phyloP scores from a whole-genome alignment of 1,140 invertebrate species.

The Plectrocnemia conspersa region DNA sequence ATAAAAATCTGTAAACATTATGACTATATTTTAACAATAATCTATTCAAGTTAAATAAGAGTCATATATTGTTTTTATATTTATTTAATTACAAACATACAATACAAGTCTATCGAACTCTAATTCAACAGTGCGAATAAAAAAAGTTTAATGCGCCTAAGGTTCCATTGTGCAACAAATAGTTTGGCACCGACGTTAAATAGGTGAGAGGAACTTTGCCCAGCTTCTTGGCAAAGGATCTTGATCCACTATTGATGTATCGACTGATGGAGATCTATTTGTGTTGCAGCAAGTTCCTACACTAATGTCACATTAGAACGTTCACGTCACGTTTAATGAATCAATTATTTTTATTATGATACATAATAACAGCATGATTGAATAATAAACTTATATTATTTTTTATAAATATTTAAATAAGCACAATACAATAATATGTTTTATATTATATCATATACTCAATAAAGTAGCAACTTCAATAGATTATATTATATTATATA shows the following conservation, averaged over 20 bases:
- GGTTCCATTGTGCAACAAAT: slow-evolving; percentile 11
- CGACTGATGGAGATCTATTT: too few species aligned
- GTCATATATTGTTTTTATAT: too few species aligned
- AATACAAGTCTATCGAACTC: too few species aligned
- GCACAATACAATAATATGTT: neutral
- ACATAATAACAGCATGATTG: neutral
- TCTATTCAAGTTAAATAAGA: too few species aligned
- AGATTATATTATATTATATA: too few species aligned
- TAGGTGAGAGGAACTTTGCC: neutral
- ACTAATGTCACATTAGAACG: neutral
- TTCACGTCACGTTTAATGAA: neutral
- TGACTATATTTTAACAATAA: too few species aligned
- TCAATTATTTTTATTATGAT: neutral
- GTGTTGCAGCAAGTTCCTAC: neutral
- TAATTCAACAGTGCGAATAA: too few species aligned
- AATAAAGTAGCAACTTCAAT: too few species aligned
- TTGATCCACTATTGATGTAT: neutral
- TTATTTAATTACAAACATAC: too few species aligned
- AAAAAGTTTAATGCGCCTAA: too few species aligned
- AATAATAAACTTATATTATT: neutral
- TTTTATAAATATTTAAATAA: neutral
- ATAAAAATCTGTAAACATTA: too few species aligned
- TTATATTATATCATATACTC: too few species aligned
- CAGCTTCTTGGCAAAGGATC: slow-evolving; percentile 4
- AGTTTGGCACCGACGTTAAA: slow-evolving; percentile 9